phyloP scores from a whole-genome alignment of 2,113 vertebrate genomes.

The Boleophthalmus pectinirostris region DNA sequence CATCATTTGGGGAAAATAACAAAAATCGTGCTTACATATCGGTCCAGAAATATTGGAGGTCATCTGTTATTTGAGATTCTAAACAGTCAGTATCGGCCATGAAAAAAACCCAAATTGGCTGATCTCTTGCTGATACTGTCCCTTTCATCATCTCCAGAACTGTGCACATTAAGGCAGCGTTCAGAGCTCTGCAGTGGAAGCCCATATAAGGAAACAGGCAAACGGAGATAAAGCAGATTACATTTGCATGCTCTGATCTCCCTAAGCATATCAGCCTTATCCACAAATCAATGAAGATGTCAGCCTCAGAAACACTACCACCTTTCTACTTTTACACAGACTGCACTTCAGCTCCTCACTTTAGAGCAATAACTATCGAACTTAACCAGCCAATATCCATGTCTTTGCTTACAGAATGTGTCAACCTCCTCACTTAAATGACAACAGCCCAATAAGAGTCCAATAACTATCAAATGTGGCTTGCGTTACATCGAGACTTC shows the following conservation, averaged over 20 bases:
- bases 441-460: conserved; percentile 33
- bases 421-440: conserved; percentile 32
- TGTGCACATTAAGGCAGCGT: not conserved
- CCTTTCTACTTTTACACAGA: conserved; percentile 52
- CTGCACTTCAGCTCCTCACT: conserved; percentile 33
- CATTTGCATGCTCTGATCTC: conserved; percentile 38
- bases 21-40: too few species aligned
- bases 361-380: conserved; percentile 56
- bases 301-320: conserved; percentile 44
- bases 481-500: conserved; percentile 11
- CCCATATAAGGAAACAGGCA: conserved; percentile 16
- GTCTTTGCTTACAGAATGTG: conserved; percentile 42
- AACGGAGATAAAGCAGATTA: conserved; percentile 42
- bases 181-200: not conserved
- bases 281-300: conserved; percentile 56
- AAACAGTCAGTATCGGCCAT: too few species aligned
- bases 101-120: too few species aligned
- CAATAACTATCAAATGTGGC: conserved; percentile 35
- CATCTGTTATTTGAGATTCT: too few species aligned
- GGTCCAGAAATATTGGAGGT: too few species aligned
- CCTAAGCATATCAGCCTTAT: conserved; percentile 50
- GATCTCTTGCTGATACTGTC: too few species aligned
- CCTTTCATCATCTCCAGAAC: too few species aligned
- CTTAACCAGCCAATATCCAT: conserved; percentile 43
- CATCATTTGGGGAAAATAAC: too few species aligned